Percentiles rank a stretch among this genome's conserved stretches.
phyloP scores from a whole-genome alignment of 2,888 invertebrate species.

The Napeogenes sylphis region DNA sequence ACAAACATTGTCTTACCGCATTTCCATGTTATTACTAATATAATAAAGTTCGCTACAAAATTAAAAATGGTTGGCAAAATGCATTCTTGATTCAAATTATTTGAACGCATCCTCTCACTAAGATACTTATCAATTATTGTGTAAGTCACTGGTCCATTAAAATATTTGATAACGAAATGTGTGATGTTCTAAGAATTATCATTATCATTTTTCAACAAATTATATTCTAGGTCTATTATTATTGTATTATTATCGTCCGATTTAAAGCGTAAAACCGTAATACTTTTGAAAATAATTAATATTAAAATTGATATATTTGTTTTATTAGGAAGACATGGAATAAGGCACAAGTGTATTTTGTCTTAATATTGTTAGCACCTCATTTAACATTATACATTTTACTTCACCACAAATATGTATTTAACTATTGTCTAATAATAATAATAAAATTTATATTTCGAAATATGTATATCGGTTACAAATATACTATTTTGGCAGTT shows the following conservation, averaged over 20 bases:
- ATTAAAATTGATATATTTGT: slow-evolving; percentile 30
- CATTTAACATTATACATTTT: no score
- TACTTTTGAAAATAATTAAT: slow-evolving; percentile 55
- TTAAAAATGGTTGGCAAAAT: not conserved
- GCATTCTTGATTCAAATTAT: not conserved
- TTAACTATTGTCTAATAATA: slow-evolving; percentile 3
- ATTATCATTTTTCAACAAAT: slow-evolving; percentile 39
- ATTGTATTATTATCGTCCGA: slow-evolving; percentile 55
- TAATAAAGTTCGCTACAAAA: not conserved
- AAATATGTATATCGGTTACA: slow-evolving; percentile 22
- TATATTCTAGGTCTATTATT: slow-evolving; percentile 33
- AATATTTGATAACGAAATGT: slow-evolving; percentile 48
- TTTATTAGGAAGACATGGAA: slow-evolving; percentile 53
- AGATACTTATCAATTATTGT: slow-evolving; percentile 29
- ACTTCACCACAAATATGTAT: slow-evolving; percentile 20
- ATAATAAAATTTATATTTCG: slow-evolving; percentile 13
- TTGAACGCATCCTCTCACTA: not conserved
- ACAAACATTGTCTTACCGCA: slow-evolving; percentile 15
- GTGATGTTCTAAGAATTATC: slow-evolving; percentile 24
- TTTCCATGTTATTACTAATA: slow-evolving; percentile 14
- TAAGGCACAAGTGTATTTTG: slow-evolving; percentile 51
- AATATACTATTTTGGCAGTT: slow-evolving; percentile 74
- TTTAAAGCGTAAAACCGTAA: slow-evolving; percentile 75
- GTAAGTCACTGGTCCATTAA: slow-evolving; percentile 41
- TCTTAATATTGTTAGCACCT: slow-evolving; percentile 34